These are phyloP conservation scores for Dryocosmus kuriphilus DNA, from an alignment of 2,888 invertebrate genomes.

Conservation along the genomic window DNA sequence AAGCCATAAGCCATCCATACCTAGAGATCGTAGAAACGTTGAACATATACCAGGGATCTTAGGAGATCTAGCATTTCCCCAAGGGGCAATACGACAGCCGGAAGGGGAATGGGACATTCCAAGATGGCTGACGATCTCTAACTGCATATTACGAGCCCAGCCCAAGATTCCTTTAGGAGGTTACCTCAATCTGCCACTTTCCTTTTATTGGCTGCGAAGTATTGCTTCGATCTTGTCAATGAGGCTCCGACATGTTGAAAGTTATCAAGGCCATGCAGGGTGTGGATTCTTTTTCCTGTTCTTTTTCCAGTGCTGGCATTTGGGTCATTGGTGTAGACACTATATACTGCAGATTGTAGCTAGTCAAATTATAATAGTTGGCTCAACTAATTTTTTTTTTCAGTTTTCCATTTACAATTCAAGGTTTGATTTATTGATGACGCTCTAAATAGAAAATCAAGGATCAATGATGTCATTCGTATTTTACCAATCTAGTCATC, in stretches of 20 bases:
- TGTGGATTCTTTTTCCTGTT: background rate
- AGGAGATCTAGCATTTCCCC: constrained; percentile 21
- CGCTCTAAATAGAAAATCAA: background rate
- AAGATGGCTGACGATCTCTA: constrained; percentile 37
- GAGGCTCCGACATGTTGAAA: constrained; percentile 5
- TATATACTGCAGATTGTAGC: too few relatives aligned
- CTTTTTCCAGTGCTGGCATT: too few relatives aligned
- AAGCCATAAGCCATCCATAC: constrained; percentile 9
- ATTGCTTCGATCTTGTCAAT: constrained; percentile 28
- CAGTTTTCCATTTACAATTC: too few relatives aligned
- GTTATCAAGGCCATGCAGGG: constrained; percentile 8
- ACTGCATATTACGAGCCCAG: constrained; percentile 34
- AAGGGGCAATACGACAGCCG: constrained; percentile 32
- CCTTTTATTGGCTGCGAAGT: constrained; percentile 28
- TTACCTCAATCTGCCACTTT: constrained; percentile 38
- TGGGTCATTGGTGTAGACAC: too few relatives aligned
- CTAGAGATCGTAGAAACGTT: constrained; percentile 14
- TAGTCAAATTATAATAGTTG: too few relatives aligned
- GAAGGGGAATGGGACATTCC: constrained; percentile 35
- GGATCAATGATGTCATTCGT: background rate
- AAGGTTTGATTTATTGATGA: too few relatives aligned
- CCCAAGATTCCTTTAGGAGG: constrained; percentile 38
- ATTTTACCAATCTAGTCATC: constrained; percentile 7
- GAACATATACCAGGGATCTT: background rate
- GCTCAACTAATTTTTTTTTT: too few relatives aligned